Base-by-base conservation (phyloP, 2,113 vertebrate genomes). In the Rhadina sibilatrix region DNA sequence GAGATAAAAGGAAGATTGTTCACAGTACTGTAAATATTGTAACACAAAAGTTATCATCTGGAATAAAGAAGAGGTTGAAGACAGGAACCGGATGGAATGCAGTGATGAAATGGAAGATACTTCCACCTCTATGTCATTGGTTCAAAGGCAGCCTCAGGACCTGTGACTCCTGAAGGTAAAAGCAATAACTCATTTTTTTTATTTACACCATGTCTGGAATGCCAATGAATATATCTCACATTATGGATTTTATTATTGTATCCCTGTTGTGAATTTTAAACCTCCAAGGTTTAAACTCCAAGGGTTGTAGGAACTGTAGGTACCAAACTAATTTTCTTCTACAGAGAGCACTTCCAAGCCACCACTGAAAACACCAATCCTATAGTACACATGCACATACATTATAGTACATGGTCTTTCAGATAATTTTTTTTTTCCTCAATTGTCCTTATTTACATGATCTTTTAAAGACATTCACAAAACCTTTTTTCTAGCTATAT, bases 31-130 rank as follows among this genome's bases (percentile, higher is more conserved):
- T 81, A 93, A 96, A 95, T 70, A 84, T 76, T 93, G 64, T 61
- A 66, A 66, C 69, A 77, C 69, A 89, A 93, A 83, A 71, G 15
- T 65, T 79, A 91, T 83, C 6, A 22, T 47, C 75, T 37, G 60
- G 78, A 96, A 87, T 78, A 94, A 90, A 66, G 66, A n/a, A 77
- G 18, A 75, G n/a, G 22, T 24, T 84, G 52, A 95, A 88, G 64
- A 82, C n/a, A 56, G 54, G 44, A 90, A 74, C n/a, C 21, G 80
- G 28, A 72, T 31, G 28, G 50, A 83, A 83, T 57, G 10, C 42
- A 40, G 5, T 52, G 24, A 77, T 40, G 46, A 76, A 37, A 77
- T 50, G 24, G 61, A 77, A 78, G 56, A 12, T 7, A 56, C 22
- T 87, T 74, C 72, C 65, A 40, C 44, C 15, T 85, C 24, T 74